These are phyloP conservation scores for Gobius niger DNA, from an alignment of 2,113 vertebrate genomes.

Conservation along the genomic window DNA sequence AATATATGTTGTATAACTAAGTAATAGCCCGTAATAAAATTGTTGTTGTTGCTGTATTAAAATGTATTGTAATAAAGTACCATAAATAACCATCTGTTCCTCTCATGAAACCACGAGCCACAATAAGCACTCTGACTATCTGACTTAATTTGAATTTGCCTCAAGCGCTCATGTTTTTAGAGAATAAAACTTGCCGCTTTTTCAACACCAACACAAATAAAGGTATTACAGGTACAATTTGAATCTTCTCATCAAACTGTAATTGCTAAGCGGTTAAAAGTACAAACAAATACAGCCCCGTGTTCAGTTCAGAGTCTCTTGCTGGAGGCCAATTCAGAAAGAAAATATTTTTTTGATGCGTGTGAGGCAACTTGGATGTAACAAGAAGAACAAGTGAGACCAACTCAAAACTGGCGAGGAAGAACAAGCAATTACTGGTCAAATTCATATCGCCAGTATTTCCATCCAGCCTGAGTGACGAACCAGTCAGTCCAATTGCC, in stretches of 20 bases:
- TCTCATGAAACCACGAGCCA: slow-evolving; percentile 18
- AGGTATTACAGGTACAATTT: slow-evolving; percentile 3
- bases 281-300: not conserved
- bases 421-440: not conserved
- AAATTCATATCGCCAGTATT: not conserved
- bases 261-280: slow-evolving; percentile 14
- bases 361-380: slow-evolving; percentile 22
- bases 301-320: slow-evolving; percentile 22
- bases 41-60: not conserved
- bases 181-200: not conserved
- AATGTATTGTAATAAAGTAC: not conserved
- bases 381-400: slow-evolving; percentile 10
- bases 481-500: too few species aligned
- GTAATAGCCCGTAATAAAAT: not conserved
- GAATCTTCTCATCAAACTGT: slow-evolving; percentile 25
- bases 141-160: slow-evolving; percentile 13
- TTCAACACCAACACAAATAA: slow-evolving; percentile 4
- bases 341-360: slow-evolving; percentile 6
- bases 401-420: not conserved
- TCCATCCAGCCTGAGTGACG: not conserved
- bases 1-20: too few species aligned
- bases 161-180: slow-evolving; percentile 17
- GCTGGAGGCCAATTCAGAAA: slow-evolving; percentile 1
- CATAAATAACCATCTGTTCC: not conserved
- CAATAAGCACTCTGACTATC: slow-evolving; percentile 22